Conservation (phyloP, 2,113 vertebrate species). For the Camelus dromedarius region DNA sequence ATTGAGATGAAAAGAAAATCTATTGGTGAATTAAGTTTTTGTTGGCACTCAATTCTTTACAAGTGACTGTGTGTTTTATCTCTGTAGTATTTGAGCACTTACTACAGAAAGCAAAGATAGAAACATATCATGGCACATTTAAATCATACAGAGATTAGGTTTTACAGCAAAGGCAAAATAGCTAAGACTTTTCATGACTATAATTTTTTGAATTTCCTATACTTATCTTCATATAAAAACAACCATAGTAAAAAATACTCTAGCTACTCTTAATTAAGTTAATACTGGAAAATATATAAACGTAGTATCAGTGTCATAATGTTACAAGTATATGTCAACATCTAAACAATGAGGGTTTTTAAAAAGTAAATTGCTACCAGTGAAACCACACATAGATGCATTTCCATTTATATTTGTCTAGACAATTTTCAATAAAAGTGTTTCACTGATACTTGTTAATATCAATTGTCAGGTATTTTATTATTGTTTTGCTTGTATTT, state of each 20-base stretch:
- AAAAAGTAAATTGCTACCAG: conserved; percentile 37
- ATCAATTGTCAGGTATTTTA: neutral
- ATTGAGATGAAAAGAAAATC: conserved; percentile 49
- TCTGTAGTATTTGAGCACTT: conserved; percentile 7
- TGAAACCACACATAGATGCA: neutral
- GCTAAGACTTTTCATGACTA: neutral
- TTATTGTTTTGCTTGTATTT: conserved; percentile 16
- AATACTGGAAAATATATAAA: conserved; percentile 45
- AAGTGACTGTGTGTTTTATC: neutral
- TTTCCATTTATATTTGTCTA: conserved; percentile 41
- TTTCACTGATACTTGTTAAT: neutral
- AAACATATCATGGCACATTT: conserved; percentile 25
- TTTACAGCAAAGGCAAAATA: conserved; percentile 62
- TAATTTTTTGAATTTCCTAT: conserved; percentile 44
- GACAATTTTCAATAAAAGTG: neutral
- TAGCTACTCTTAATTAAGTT: conserved; percentile 52
- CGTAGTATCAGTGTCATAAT: neutral
- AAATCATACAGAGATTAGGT: conserved; percentile 54
- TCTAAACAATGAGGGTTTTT: neutral
- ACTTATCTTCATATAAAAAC: conserved; percentile 49
- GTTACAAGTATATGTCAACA: conserved; percentile 31
- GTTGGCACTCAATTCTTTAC: conserved; percentile 26
- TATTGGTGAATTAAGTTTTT: conserved; percentile 50
- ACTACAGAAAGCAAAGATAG: conserved; percentile 24
- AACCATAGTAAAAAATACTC: conserved; percentile 1